These are phyloP conservation scores for Bubo blakistoni DNA, from an alignment of 2,113 vertebrate species.

Conservation along the genomic window DNA sequence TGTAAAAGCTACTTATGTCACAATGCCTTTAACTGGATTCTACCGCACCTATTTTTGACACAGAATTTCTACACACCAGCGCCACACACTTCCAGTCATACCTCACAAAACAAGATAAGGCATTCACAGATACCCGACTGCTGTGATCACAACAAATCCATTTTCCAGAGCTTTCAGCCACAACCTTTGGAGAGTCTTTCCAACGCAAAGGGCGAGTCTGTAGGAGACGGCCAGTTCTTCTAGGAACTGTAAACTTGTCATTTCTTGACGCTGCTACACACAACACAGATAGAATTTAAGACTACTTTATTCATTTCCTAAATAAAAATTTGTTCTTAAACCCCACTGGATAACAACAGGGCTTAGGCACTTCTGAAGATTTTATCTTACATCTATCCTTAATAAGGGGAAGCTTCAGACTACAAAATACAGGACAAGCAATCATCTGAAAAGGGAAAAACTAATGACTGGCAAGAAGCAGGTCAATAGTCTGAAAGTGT, in stretches of 20 bases:
- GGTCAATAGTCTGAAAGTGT: not conserved
- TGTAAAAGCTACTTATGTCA: not conserved
- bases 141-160: not conserved
- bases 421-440: constrained; percentile 1
- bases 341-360: constrained; percentile 2
- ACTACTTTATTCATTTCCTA: not conserved
- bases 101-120: not conserved
- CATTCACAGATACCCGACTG: not conserved
- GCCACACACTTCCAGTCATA: not conserved
- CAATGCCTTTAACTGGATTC: not conserved
- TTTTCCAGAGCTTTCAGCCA: constrained; percentile 6
- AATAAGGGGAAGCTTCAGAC: constrained; percentile 9
- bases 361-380: constrained; percentile 57
- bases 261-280: not conserved
- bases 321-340: constrained; percentile 49
- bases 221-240: not conserved
- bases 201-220: not conserved
- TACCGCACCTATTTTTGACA: not conserved
- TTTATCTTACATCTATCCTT: not conserved
- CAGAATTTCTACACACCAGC: not conserved
- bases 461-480: not conserved
- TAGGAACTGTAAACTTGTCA: not conserved
- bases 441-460: not conserved
- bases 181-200: not conserved
- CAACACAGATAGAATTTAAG: not conserved